A percentile compares a stretch with the other conserved stretches of the same genome.
Conservation (phyloP, 2,888 invertebrate species). For the Galerucella pusilla region DNA sequence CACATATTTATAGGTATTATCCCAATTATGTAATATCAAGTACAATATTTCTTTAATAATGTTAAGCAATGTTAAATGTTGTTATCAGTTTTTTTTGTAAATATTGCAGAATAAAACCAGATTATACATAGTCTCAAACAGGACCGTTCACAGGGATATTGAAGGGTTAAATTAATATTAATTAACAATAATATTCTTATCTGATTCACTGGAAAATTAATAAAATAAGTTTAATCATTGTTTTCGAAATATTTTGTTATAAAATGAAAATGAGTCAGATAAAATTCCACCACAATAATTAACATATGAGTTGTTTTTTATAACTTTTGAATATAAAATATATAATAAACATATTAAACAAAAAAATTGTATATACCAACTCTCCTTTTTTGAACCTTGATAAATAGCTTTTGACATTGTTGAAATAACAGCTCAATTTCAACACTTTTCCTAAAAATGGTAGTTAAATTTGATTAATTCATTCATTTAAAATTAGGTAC, state of each 20-base stretch:
- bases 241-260: not conserved
- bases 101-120: not conserved
- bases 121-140: not conserved
- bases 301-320: not conserved
- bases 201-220: too few relatives aligned
- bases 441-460: not conserved
- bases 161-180: too few relatives aligned
- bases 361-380: too few relatives aligned
- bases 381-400: too few relatives aligned
- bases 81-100: conserved; percentile 10
- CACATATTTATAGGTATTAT: conserved; percentile 1
- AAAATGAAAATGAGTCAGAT: not conserved
- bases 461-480: not conserved
- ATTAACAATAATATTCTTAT: too few relatives aligned
- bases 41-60: not conserved
- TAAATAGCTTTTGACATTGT: too few relatives aligned
- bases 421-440: too few relatives aligned
- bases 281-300: not conserved
- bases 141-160: too few relatives aligned
- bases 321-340: not conserved
- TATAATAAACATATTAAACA: not conserved
- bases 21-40: not conserved
- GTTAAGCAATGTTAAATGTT: not conserved
- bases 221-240: too few relatives aligned
- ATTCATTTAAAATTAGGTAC: not conserved